phyloP scores from a whole-genome alignment of 2,888 invertebrate genomes.

The Erpobdella octoculata region DNA sequence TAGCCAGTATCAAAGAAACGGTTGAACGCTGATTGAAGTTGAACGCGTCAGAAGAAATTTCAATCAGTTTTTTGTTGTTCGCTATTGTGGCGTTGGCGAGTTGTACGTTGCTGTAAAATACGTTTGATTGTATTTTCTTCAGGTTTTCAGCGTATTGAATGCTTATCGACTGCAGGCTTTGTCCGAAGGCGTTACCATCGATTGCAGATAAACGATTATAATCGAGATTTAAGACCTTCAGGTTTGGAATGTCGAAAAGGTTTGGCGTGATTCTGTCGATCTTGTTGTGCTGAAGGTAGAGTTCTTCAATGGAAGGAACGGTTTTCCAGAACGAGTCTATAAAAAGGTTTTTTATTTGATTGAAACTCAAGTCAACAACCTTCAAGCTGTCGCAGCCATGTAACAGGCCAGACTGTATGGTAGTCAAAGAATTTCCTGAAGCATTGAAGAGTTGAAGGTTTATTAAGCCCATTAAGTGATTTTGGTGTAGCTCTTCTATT shows the following conservation, averaged over 20 bases:
- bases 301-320: background rate
- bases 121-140: background rate
- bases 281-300: conserved; percentile 15
- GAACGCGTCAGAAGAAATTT: background rate
- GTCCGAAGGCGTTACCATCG: background rate
- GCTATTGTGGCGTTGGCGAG: background rate
- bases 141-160: background rate
- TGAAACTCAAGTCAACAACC: conserved; percentile 13
- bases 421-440: background rate
- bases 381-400: background rate
- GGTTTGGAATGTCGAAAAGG: background rate
- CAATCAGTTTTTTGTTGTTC: background rate
- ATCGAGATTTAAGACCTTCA: conserved; percentile 10
- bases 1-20: background rate
- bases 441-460: background rate
- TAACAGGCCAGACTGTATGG: background rate
- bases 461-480: conserved; percentile 8
- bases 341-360: background rate
- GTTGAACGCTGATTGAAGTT: background rate
- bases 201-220: conserved; percentile 5
- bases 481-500: background rate
- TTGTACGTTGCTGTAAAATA: background rate
- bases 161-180: background rate
- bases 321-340: background rate
- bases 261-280: background rate